Evolutionary conservation across 2,797 vertebrate genomes (phyloP).

Genomic region (Chaenodraco wilsoni): DNA sequence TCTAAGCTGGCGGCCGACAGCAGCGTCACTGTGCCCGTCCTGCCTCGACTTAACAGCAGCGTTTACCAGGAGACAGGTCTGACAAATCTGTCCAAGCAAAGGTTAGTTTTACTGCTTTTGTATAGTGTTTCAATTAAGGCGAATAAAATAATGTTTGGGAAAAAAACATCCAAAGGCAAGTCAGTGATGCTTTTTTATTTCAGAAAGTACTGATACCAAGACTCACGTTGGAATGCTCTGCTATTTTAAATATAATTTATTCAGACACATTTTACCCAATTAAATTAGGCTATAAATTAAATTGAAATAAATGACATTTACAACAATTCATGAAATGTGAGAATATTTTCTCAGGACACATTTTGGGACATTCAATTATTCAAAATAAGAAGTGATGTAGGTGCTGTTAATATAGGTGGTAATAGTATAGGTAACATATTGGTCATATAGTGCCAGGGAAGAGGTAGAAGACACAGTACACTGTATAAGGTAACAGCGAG

Average conservation of each 20-base stretch:
- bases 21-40: slow-evolving; percentile 47
- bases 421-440: not conserved
- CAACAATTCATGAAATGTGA: not conserved
- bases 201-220: slow-evolving; percentile 1
- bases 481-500: not conserved
- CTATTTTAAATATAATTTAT: not conserved
- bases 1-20: slow-evolving; percentile 65
- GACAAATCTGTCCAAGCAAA: slow-evolving; percentile 33
- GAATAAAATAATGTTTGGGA: not conserved
- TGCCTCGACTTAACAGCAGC: slow-evolving; percentile 60
- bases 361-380: not conserved
- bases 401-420: not conserved
- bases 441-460: not conserved
- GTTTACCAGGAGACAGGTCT: slow-evolving; percentile 44
- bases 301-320: not conserved
- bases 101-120: slow-evolving; percentile 43
- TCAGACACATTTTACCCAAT: not conserved
- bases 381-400: not conserved
- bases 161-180: not conserved
- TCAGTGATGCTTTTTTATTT: not conserved
- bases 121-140: not conserved
- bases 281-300: not conserved
- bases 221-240: not conserved
- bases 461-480: not conserved
- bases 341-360: not conserved